These are phyloP conservation scores for Autographa pulchrina DNA, from an alignment of 2,888 invertebrate species.

Conservation along the genomic window DNA sequence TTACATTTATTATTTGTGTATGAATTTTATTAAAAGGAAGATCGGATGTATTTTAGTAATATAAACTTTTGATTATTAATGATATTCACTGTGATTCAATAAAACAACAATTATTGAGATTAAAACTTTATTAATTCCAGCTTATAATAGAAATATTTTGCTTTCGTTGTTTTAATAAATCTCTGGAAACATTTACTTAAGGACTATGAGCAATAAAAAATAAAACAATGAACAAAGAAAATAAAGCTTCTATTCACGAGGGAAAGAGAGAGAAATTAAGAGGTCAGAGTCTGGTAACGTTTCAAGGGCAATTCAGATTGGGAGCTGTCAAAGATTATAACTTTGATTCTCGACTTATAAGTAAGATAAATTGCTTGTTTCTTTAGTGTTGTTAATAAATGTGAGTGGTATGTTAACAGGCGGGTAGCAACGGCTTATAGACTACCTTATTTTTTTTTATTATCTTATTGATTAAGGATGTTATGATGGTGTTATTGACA, in stretches of 20 bases:
- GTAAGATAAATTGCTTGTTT: not conserved
- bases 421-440: not conserved
- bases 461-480: not conserved
- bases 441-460: too few species aligned
- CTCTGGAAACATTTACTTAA: slow-evolving; percentile 1
- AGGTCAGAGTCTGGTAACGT: slow-evolving; percentile 1
- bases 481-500: not conserved
- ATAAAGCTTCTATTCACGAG: not conserved
- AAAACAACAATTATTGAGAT: not conserved
- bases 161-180: not conserved
- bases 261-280: slow-evolving; percentile 4
- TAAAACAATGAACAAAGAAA: slow-evolving; percentile 4
- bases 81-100: too few species aligned
- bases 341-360: not conserved
- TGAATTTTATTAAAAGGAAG: too few species aligned
- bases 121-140: not conserved
- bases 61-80: too few species aligned
- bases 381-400: not conserved
- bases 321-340: not conserved
- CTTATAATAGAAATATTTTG: too few species aligned
- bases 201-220: not conserved
- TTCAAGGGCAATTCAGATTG: slow-evolving; percentile 4
- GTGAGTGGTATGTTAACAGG: not conserved
- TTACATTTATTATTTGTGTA: too few species aligned
- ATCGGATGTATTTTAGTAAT: too few species aligned